Conservation (phyloP, 2,888 invertebrate species). For the Stenichneumon culpator region DNA sequence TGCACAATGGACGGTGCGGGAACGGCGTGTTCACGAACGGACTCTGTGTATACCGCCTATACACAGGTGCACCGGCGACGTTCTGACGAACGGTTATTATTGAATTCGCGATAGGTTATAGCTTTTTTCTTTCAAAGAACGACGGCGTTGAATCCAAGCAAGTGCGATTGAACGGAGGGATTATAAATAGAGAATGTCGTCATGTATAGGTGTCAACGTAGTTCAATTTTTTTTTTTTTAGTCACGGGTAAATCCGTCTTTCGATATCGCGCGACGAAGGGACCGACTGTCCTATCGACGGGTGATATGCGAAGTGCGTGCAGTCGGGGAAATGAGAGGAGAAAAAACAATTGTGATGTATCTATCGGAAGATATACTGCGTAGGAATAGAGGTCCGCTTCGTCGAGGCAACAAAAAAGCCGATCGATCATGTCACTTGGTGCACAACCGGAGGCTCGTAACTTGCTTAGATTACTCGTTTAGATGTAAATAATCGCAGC, state of each 20-base stretch:
- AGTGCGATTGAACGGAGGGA: background rate
- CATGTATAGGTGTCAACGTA: background rate
- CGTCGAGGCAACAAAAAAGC: background rate
- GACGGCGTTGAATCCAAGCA: background rate
- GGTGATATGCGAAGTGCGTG: slow-evolving; percentile 3
- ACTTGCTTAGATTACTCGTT: background rate
- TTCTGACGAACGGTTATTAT: slow-evolving; percentile 7
- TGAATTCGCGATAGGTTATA: background rate
- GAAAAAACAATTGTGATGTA: background rate
- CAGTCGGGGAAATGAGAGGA: background rate
- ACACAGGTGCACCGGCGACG: background rate
- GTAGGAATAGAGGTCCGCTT: background rate
- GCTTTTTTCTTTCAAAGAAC: background rate
- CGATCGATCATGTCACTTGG: background rate
- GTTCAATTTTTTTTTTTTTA: background rate
- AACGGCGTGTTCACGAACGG: background rate
- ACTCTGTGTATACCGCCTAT: background rate
- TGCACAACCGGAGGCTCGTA: background rate
- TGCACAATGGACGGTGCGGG: slow-evolving; percentile 5
- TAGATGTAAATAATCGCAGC: background rate
- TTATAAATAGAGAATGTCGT: background rate
- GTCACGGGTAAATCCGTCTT: background rate
- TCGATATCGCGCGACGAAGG: background rate
- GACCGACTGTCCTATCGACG: slow-evolving; percentile 1
- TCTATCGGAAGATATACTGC: background rate